Evolutionary conservation across 2,888 invertebrate species (phyloP).

Genomic region (Acleris emargana): DNA sequence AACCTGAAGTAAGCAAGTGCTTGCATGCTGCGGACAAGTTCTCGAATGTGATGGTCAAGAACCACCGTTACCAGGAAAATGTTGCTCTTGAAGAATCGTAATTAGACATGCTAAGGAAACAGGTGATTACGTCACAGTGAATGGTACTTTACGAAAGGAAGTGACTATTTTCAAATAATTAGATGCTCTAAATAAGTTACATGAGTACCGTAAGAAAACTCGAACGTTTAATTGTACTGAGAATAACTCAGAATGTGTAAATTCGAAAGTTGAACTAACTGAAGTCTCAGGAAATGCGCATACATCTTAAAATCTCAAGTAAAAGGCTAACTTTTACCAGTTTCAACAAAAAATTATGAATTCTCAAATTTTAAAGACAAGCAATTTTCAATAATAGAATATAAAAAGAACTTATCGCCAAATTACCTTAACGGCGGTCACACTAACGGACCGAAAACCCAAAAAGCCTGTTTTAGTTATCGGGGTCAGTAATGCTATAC

Average conservation of each 20-base stretch:
- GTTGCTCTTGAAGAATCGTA: slow-evolving; percentile 18
- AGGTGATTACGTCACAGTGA: slow-evolving; percentile 20
- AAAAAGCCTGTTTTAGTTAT: slow-evolving; percentile 50
- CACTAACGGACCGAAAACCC: slow-evolving; percentile 48
- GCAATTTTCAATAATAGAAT: slow-evolving; percentile 22
- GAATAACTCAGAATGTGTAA: too few species aligned
- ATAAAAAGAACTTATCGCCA: slow-evolving; percentile 27
- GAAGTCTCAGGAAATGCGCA: too few species aligned
- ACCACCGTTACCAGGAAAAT: slow-evolving; percentile 39
- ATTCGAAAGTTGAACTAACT: too few species aligned
- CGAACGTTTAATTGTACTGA: too few species aligned
- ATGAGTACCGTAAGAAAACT: too few species aligned
- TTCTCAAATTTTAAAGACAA: neutral
- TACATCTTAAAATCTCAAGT: too few species aligned
- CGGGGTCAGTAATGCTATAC: slow-evolving; percentile 57
- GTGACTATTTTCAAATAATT: slow-evolving; percentile 4
- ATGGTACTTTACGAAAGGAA: slow-evolving; percentile 4
- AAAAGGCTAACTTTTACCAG: too few species aligned
- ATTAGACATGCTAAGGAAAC: slow-evolving; percentile 24
- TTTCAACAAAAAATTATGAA: too few species aligned
- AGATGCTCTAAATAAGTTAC: neutral
- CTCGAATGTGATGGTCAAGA: slow-evolving; percentile 67
- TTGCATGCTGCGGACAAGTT: slow-evolving; percentile 53
- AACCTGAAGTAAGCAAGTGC: slow-evolving; percentile 48
- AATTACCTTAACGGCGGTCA: slow-evolving; percentile 39